Evolutionary conservation across 2,113 vertebrate species (phyloP).

Genomic region (Antechinus stuartii): DNA sequence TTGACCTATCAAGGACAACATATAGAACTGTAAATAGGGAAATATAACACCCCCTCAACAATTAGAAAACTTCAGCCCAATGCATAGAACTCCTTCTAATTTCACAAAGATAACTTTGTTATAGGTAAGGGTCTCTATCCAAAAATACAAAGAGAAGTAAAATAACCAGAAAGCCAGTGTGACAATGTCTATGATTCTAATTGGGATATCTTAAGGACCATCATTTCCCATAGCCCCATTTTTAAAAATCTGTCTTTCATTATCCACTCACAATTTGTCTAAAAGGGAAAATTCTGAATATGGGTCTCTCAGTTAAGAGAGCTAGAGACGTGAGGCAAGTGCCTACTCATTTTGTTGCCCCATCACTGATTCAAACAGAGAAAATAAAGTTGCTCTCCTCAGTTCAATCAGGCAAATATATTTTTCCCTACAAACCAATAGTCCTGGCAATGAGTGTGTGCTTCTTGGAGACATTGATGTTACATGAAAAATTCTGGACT

Average conservation of each 20-base stretch:
- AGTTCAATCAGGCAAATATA: neutral
- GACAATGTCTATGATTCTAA: neutral
- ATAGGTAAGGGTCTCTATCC: neutral
- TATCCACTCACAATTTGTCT: neutral
- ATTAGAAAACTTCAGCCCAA: neutral
- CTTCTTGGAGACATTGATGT: neutral
- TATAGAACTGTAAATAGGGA: neutral
- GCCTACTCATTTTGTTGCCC: too few species aligned
- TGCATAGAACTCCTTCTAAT: neutral
- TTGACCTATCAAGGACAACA: neutral
- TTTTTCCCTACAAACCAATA: neutral
- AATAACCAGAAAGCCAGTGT: neutral
- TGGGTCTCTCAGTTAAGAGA: neutral
- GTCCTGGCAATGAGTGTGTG: neutral
- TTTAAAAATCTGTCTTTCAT: too few species aligned
- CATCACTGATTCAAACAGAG: neutral
- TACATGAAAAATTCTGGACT: neutral
- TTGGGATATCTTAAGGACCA: neutral
- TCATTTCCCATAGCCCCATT: neutral
- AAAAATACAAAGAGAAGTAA: neutral
- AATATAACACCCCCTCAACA: neutral
- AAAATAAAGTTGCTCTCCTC: neutral
- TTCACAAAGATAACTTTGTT: neutral
- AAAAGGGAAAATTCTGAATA: neutral
- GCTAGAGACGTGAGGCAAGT: neutral